A percentile compares a stretch with the other conserved stretches of the same genome.
Evolutionary conservation across 2,888 invertebrate species (phyloP).

Genomic region (Cerastoderma edule): DNA sequence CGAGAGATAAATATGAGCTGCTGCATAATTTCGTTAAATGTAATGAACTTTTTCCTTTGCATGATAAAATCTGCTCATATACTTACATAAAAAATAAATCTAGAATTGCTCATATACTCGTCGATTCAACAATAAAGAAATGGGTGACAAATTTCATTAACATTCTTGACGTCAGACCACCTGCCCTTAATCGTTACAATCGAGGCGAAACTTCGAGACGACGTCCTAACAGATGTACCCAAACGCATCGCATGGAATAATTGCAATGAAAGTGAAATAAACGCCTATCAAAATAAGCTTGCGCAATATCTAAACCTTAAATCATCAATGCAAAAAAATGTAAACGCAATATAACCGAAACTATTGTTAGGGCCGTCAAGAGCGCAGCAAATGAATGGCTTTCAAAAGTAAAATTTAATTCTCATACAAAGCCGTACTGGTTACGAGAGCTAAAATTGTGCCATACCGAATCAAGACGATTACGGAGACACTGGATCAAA

Average conservation of each 20-base stretch:
- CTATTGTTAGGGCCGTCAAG: not conserved
- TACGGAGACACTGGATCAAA: constrained; percentile 8
- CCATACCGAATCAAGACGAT: constrained; percentile 1
- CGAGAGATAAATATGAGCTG: too few relatives aligned
- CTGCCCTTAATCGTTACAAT: not conserved
- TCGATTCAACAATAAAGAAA: not conserved
- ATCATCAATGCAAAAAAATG: too few relatives aligned
- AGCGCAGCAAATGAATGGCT: not conserved
- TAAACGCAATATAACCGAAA: too few relatives aligned
- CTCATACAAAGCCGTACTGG: constrained; percentile 28
- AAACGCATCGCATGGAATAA: too few relatives aligned
- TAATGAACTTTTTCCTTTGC: not conserved
- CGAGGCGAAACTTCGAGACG: not conserved
- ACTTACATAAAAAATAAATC: too few relatives aligned
- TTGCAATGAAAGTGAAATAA: too few relatives aligned
- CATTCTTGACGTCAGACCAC: not conserved
- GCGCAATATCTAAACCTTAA: too few relatives aligned
- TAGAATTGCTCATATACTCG: too few relatives aligned
- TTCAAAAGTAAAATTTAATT: constrained; percentile 12
- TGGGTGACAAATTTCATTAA: not conserved
- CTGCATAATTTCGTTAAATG: not conserved
- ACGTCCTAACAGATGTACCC: too few relatives aligned
- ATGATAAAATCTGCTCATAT: too few relatives aligned
- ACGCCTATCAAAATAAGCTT: too few relatives aligned
- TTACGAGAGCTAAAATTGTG: constrained; percentile 13